Evolutionary conservation across 2,888 invertebrate species (phyloP).

Genomic region (Hydrotaea diabolus): DNA sequence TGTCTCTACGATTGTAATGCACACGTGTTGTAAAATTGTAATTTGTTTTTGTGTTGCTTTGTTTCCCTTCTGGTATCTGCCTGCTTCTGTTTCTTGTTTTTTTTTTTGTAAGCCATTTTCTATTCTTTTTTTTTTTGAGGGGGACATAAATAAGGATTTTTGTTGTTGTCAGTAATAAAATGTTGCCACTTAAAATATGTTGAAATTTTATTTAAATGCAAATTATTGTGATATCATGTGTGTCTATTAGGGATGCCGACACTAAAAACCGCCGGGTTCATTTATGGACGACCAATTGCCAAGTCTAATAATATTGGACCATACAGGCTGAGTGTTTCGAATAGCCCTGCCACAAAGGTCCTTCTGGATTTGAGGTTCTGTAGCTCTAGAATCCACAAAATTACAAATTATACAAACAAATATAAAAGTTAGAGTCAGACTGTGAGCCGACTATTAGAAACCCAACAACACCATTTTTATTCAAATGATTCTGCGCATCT

Average conservation of each 20-base stretch:
- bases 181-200: constrained; percentile 60
- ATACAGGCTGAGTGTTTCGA: no score
- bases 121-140: neutral
- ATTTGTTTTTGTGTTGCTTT: constrained; percentile 19
- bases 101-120: neutral
- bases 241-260: neutral
- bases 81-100: neutral
- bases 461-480: no score
- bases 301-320: no score
- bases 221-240: constrained; percentile 48
- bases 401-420: no score
- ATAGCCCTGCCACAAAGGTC: no score
- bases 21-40: constrained; percentile 52
- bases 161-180: constrained; percentile 53
- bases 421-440: no score
- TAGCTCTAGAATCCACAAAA: no score
- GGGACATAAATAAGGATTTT: constrained; percentile 50
- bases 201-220: constrained; percentile 60
- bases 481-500: no score
- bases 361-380: no score
- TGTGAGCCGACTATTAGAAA: no score
- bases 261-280: no score
- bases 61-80: neutral
- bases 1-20: constrained; percentile 14
- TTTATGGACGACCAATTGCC: no score